A percentile compares a stretch with the other conserved stretches of the same genome.
phyloP scores from a whole-genome alignment of 2,888 invertebrate species.

The Amblyjoppa fuscipennis region DNA sequence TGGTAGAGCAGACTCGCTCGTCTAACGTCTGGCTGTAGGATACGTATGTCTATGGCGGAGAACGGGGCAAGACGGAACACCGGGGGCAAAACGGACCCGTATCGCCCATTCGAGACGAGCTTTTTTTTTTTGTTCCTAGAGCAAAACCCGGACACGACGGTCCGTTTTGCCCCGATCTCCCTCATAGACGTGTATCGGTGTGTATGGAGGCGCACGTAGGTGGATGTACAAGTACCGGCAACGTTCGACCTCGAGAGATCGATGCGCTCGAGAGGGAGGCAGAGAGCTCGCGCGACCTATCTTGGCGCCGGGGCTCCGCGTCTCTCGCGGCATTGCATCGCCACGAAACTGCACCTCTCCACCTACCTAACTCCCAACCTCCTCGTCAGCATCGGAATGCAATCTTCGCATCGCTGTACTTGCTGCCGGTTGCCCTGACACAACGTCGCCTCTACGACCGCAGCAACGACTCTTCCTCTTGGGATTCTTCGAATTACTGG shows the following conservation, averaged over 20 bases:
- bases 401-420: slow-evolving; percentile 66
- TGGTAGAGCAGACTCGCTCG: slow-evolving; percentile 44
- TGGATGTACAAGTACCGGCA: slow-evolving; percentile 1
- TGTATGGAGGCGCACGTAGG: neutral
- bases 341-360: slow-evolving; percentile 33
- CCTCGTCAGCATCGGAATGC: slow-evolving; percentile 68
- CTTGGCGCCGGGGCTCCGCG: slow-evolving; percentile 13
- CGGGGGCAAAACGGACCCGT: too few species aligned
- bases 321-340: slow-evolving; percentile 47
- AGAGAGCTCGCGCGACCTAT: slow-evolving; percentile 45
- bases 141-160: too few species aligned
- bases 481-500: slow-evolving; percentile 63
- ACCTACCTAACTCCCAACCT: slow-evolving; percentile 4
- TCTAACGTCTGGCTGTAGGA: neutral
- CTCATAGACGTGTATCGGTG: too few species aligned
- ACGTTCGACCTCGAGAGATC: slow-evolving; percentile 61
- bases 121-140: neutral
- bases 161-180: too few species aligned
- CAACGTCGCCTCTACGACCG: slow-evolving; percentile 41
- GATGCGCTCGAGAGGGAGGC: slow-evolving; percentile 52
- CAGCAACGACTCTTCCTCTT: slow-evolving; percentile 51
- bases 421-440: slow-evolving; percentile 49
- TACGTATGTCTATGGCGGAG: neutral
- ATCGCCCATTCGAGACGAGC: too few species aligned
- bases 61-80: neutral